A percentile compares a stretch with the other conserved stretches of the same genome.
Conservation (phyloP, 2,888 invertebrate genomes). For the Liposcelis brunnea region DNA sequence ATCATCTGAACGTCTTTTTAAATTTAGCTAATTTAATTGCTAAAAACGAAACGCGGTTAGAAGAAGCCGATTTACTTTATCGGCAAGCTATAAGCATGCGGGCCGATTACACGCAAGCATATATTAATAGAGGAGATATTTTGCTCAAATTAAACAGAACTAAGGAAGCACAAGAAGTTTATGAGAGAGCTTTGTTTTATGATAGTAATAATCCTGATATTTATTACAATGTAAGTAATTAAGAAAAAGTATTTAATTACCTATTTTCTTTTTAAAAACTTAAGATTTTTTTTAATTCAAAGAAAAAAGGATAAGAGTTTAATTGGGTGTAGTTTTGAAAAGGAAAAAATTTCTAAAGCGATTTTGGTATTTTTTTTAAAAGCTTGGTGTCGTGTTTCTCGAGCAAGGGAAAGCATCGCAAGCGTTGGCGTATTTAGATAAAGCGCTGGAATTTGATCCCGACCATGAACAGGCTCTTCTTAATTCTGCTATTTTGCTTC, state of each 20-base stretch:
- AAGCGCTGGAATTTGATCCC: constrained; percentile 80
- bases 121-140: constrained; percentile 93
- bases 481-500: constrained; percentile 86
- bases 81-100: constrained; percentile 95
- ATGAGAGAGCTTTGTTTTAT: constrained; percentile 79
- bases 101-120: constrained; percentile 88
- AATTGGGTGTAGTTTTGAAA: not conserved
- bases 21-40: constrained; percentile 90
- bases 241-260: constrained; percentile 49
- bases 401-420: constrained; percentile 84
- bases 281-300: too few species aligned
- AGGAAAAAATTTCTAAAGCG: not conserved
- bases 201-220: constrained; percentile 89
- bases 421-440: constrained; percentile 80
- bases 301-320: not conserved
- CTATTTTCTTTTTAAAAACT: not conserved
- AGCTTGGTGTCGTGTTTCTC: constrained; percentile 85
- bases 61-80: constrained; percentile 87
- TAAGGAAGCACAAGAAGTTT: constrained; percentile 85
- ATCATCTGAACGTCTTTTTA: constrained; percentile 88
- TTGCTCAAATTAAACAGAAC: constrained; percentile 87
- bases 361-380: constrained; percentile 20
- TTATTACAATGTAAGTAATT: constrained; percentile 70
- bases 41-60: constrained; percentile 74
- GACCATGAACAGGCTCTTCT: constrained; percentile 88